Evolutionary conservation across 2,888 invertebrate genomes (phyloP), one percentile per base, ranked within the genome.

Genomic region (Germaria angustata): DNA sequence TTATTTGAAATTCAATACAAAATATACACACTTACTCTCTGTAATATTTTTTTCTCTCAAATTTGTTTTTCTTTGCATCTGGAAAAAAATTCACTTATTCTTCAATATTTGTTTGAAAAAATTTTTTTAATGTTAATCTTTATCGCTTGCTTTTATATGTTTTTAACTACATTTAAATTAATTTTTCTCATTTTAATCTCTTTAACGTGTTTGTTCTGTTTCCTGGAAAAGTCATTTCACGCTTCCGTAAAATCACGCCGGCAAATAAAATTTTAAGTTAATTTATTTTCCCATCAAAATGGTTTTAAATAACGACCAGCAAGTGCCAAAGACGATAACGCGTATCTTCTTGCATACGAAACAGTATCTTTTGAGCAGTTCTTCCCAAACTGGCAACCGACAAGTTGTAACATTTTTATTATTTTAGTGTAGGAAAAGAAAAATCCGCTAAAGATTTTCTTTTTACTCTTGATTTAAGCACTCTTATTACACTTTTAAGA

Each of bases 161-260:
- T 73, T 73, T 61, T 24, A 49, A 41, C 11, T 41, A 24, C 28
- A 72, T 79, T 79, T 49, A 51, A 65, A 65, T 65, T 51, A 39
- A 65, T 66, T 24, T 59, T 66, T 81, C 20, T 55, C 36, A 46
- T 34, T 72, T 68, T 69, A 55, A 66, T 68, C 46, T 46, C 9
- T 46, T 15, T 2, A 63, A 61, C 49, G 17, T 51, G 24, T 44
- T 22, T 15, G 24, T 24, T 13, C 24, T 13, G 11, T 24, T 36
- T 13, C 22, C 7, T 11, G 7, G 20, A 53, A 20, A 59, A 17
- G 13, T 13, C 32, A 66, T 81, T 81, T 81, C 51, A 71, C 76
- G 71, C 81, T 77, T 78, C 36, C 36, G 32, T 53, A 39, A 77
- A 77, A 81, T 77, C 77, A 65, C 72, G 59, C 61, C 57, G 53